phyloP scores from a whole-genome alignment of 1,140 invertebrate genomes.

The Episyrphus balteatus region DNA sequence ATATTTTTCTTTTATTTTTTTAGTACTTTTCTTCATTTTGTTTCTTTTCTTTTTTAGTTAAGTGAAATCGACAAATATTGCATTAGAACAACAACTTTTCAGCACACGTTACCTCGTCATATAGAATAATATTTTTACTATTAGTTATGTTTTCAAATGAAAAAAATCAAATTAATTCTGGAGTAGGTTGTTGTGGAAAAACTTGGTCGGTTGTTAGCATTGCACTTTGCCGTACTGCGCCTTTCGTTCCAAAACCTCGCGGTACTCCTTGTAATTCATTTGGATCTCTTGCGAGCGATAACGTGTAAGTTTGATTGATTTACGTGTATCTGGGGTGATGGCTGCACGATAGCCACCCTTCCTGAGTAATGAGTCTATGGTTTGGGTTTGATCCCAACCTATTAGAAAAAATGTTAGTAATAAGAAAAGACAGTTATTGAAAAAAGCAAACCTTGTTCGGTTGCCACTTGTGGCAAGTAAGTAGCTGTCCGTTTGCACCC shows the following conservation, averaged over 20 bases:
- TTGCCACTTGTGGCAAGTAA: conserved; percentile 94
- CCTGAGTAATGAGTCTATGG: conserved; percentile 91
- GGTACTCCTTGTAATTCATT: conserved; percentile 35
- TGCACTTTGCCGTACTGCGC: conserved; percentile 31
- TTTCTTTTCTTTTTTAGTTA: no score
- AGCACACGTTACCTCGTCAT: no score
- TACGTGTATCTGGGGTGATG: conserved; percentile 78
- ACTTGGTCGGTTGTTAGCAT: conserved; percentile 24
- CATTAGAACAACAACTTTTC: no score
- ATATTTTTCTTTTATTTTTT: no score
- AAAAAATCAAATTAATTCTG: no score
- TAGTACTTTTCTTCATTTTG: no score
- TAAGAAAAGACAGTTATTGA: neutral
- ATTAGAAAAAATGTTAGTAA: conserved; percentile 13
- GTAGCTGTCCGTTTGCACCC: conserved; percentile 93
- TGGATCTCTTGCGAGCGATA: conserved; percentile 63
- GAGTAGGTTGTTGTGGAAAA: neutral
- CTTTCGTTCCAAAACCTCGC: conserved; percentile 30
- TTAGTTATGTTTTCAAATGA: no score
- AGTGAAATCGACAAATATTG: no score
- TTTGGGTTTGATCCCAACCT: conserved; percentile 96
- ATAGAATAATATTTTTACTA: no score
- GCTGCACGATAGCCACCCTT: conserved; percentile 93
- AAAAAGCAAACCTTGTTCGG: conserved; percentile 64
- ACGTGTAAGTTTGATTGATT: conserved; percentile 83